phyloP scores from a whole-genome alignment of 2,113 vertebrate genomes.

The Casuarius casuarius region DNA sequence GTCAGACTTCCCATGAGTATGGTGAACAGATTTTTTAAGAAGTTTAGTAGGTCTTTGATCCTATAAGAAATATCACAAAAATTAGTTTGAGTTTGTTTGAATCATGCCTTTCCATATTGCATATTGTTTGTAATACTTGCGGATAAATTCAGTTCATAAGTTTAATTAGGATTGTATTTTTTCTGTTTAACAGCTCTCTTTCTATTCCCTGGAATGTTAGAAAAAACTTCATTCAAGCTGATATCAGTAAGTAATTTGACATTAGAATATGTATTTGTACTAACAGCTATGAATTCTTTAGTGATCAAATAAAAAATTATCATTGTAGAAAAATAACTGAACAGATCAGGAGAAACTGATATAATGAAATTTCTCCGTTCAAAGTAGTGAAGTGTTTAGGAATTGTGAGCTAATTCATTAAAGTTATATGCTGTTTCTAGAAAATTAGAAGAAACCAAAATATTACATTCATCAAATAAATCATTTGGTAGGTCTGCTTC shows the following conservation, averaged over 20 bases:
- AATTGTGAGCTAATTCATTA: background rate
- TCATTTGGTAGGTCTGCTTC: background rate
- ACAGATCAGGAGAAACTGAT: background rate
- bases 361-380: background rate
- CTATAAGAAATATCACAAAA: background rate
- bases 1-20: background rate
- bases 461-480: background rate
- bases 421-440: background rate
- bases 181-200: background rate
- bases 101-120: background rate
- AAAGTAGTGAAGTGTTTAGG: background rate
- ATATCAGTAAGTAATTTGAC: background rate
- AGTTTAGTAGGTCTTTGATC: background rate
- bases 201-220: background rate
- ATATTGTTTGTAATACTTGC: background rate
- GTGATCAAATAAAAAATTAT: background rate
- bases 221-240: background rate
- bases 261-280: background rate
- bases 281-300: background rate
- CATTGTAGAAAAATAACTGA: background rate
- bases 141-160: background rate
- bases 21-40: background rate
- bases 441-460: constrained; percentile 19
- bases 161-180: background rate
- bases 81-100: background rate